Base-by-base conservation (phyloP, 1,140 invertebrate species). In the Zaprionus capensis region DNA sequence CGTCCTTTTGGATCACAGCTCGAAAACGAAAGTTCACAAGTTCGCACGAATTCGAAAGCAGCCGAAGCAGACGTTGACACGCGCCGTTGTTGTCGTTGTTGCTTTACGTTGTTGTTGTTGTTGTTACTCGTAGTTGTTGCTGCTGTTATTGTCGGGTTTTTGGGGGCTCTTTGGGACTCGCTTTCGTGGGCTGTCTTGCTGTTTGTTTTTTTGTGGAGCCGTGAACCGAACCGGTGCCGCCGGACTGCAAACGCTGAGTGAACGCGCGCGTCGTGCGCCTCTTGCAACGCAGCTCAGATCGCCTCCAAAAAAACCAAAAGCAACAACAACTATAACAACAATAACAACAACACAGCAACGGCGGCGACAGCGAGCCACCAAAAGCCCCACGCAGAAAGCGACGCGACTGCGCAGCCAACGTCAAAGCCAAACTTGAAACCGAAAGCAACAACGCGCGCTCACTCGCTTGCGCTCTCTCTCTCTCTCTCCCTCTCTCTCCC, bases 211-310 rank as follows among this genome's bases (percentile, higher is more conserved):
- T 56, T 69, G 20, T 66, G 66, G 51, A 88, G 85, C 79, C 83
- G 81, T 70, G 68, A 86, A 91, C 73, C 81, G 90, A 91, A 91
- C 90, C 90, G 90, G 75, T 90, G 90, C 75, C 90, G 90, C 80
- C 90, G 90, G 78, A 91, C 80, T 91, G 78, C 90, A 79, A 91
- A 86, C 81, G 80, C 55, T 85, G 78, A 91, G 85, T 91, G 90
- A 91, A 91, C 90, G 90, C 83, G 85, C 85, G 85, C 79, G 85
- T 76, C 55, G 69, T 78, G 68, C 68, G 71, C 71, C 69, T 77
- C 79, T 65, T 53, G 78, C 78, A 82, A 83, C 82, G 81, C 81
- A 88, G 82, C 78, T 65, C 81, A 88, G 85, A 76, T 86, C 81
- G 64, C 73, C 56, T 66, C 62, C 68, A 65, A 75, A 71, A 69